Evolutionary conservation across 2,888 invertebrate species (phyloP).

Genomic region (Hypolimnas misippus): DNA sequence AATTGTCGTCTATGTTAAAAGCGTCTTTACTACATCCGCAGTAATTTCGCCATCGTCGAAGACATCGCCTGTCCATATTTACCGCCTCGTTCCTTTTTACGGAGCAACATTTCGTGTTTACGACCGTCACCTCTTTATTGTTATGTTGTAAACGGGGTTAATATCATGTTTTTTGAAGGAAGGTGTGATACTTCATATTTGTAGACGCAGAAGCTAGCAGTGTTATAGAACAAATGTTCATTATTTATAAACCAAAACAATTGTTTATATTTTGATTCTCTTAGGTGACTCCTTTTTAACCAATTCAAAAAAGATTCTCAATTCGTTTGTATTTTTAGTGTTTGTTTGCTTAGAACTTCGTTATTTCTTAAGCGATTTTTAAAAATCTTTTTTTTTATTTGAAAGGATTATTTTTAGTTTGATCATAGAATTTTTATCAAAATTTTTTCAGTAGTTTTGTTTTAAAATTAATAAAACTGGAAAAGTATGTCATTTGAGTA

Average conservation of each 20-base stretch:
- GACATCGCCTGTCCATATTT: conserved; percentile 78
- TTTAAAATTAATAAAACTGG: no score
- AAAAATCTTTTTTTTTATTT: no score
- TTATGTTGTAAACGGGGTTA: conserved; percentile 75
- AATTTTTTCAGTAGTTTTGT: no score
- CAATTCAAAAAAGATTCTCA: no score
- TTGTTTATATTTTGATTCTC: background rate
- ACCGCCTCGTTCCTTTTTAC: conserved; percentile 79
- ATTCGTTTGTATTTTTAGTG: no score
- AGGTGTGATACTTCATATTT: conserved; percentile 28
- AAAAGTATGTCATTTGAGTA: no score
- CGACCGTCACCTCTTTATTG: conserved; percentile 72
- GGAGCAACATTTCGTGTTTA: conserved; percentile 72
- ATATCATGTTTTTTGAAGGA: conserved; percentile 59
- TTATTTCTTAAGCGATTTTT: no score
- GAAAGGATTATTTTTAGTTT: no score
- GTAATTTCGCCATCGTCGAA: conserved; percentile 50
- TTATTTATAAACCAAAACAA: background rate
- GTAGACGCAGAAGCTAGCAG: background rate
- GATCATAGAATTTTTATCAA: no score
- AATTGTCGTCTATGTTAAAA: conserved; percentile 52
- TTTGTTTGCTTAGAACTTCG: no score
- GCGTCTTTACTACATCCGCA: conserved; percentile 57
- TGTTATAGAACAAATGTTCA: background rate
- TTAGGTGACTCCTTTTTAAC: no score